A percentile compares a stretch with the other conserved stretches of the same genome.
These are phyloP conservation scores for Prunella strophiata DNA, from an alignment of 2,797 vertebrate species.

Conservation along the genomic window DNA sequence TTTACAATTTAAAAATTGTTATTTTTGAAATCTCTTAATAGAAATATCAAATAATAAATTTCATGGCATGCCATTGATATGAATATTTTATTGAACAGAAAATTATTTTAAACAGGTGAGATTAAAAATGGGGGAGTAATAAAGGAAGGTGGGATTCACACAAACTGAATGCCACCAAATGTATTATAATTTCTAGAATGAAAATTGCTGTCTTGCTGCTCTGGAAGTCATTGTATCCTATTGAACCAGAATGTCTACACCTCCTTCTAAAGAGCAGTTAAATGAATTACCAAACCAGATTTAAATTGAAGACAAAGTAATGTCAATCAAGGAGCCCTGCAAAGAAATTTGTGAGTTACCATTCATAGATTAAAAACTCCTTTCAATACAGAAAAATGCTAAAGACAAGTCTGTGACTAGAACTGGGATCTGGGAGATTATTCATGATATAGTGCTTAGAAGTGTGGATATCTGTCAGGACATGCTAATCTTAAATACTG, in stretches of 20 bases:
- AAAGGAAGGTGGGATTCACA: not conserved
- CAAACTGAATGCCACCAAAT: not conserved
- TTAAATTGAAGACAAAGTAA: not conserved
- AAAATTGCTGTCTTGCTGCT: not conserved
- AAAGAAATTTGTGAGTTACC: not conserved
- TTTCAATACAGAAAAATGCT: not conserved
- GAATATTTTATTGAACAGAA: not conserved
- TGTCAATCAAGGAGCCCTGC: not conserved
- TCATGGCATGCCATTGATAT: not conserved
- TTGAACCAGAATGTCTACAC: not conserved
- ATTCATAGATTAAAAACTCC: not conserved
- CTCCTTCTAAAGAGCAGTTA: not conserved
- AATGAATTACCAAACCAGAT: not conserved
- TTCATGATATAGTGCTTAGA: not conserved
- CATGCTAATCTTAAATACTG: not conserved
- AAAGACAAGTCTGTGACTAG: not conserved
- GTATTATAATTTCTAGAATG: not conserved
- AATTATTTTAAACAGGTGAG: not conserved
- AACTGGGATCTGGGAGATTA: not conserved
- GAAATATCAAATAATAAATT: not conserved
- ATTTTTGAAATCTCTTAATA: not conserved
- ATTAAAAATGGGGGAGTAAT: not conserved
- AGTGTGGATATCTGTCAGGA: not conserved
- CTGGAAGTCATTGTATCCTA: not conserved
- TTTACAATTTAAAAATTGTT: not conserved